Evolutionary conservation across 2,888 invertebrate genomes (phyloP).

Genomic region (Drosophila sordidula): DNA sequence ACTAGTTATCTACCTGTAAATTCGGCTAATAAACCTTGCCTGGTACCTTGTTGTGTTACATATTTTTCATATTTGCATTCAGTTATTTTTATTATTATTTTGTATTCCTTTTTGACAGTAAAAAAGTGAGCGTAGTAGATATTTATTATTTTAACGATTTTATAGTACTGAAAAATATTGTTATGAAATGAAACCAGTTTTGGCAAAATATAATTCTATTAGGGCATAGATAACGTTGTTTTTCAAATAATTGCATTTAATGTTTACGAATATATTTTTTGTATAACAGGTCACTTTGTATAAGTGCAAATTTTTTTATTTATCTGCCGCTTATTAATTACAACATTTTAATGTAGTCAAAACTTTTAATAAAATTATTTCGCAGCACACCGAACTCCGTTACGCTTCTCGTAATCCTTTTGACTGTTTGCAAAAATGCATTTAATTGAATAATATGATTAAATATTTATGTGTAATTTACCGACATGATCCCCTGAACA

Average conservation of each 20-base stretch:
- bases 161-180: too few species aligned
- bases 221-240: too few species aligned
- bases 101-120: too few species aligned
- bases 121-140: too few species aligned
- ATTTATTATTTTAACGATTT: too few species aligned
- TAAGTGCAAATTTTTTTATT: slow-evolving; percentile 1
- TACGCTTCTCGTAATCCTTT: slow-evolving; percentile 5
- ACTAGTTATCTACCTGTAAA: not conserved
- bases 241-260: too few species aligned
- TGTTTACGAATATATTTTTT: too few species aligned
- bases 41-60: not conserved
- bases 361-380: slow-evolving; percentile 17
- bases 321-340: slow-evolving; percentile 16
- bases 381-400: not conserved
- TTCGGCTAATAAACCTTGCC: not conserved
- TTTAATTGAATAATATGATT: slow-evolving; percentile 47
- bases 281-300: too few species aligned
- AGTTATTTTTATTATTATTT: too few species aligned
- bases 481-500: slow-evolving; percentile 5
- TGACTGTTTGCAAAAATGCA: not conserved
- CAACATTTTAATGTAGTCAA: slow-evolving; percentile 10
- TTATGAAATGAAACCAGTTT: too few species aligned
- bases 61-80: too few species aligned
- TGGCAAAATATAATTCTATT: too few species aligned
- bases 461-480: slow-evolving; percentile 34